Base-by-base conservation (phyloP, 2,797 vertebrate genomes). In the Ptychobarbus kaznakovi region DNA sequence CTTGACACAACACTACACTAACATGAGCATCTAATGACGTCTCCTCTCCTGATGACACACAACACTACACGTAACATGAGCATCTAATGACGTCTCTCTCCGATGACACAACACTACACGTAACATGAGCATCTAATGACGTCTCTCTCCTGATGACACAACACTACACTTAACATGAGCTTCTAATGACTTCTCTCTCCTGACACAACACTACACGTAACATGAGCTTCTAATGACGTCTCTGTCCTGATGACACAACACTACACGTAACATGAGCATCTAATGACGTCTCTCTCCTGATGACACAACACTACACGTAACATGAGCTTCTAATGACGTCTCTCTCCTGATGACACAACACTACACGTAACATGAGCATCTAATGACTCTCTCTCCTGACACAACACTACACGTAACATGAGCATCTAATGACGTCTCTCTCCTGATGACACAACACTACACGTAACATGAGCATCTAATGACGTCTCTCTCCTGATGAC, bases 301-400 rank as follows among this genome's bases (percentile, higher is more conserved):
- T 28, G 32, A 32, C 32, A 32, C 32, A 32, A 32, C 32, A 32
- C 40, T 65, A 28, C 46, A 65, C 13, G 28, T 46, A 28, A 46
- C n/a, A 65, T 32, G 16, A 11, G 40, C 40, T 3, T 44, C 38
- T 44, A 65, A 65, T 20, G 9, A 79, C n/a, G 28, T 32, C 28
- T 32, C 28, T 32, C 28, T 32, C 28, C 28, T 28, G 28, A 28
- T 28, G 28, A 28, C 28, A 28, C 28, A 28, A 28, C 28, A 28
- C 40, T 65, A 25, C 46, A 65, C 13, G 28, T 46, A 28, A 46
- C n/a, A 65, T 32, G 15, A 11, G 58, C 40, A 6, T 42, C 38
- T 44, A 65, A 65, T 28, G 9, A 79, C n/a, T 84, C 83, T 80
- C 58, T 65, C 25, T 80, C 40, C n/a, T n/a, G n/a, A n/a, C n/a